Conservation (phyloP, 2,888 invertebrate genomes). For the Macaria notata region DNA sequence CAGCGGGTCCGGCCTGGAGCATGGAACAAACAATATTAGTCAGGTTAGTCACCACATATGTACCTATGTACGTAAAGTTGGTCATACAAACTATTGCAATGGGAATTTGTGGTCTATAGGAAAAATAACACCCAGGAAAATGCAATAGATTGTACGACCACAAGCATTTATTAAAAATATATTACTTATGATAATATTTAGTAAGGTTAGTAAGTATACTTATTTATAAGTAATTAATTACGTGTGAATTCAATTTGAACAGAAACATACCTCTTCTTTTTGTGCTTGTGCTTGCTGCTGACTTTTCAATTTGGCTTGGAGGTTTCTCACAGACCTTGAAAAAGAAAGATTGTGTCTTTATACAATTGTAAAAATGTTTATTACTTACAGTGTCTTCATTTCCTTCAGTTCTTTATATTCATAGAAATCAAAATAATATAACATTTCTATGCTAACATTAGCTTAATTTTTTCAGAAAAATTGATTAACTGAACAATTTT, state of each 20-base stretch:
- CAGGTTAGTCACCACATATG: slow-evolving; percentile 33
- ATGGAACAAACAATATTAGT: slow-evolving; percentile 56
- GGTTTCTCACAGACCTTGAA: slow-evolving; percentile 93
- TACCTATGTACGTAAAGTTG: no score
- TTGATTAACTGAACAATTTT: no score
- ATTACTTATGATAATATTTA: no score
- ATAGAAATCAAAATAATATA: no score
- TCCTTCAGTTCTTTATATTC: background rate
- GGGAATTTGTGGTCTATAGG: background rate
- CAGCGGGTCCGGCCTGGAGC: slow-evolving; percentile 93
- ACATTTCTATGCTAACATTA: no score
- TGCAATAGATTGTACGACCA: background rate
- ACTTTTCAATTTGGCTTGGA: slow-evolving; percentile 94
- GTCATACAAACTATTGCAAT: background rate
- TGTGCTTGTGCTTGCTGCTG: slow-evolving; percentile 91
- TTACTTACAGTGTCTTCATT: background rate
- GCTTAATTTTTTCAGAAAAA: no score
- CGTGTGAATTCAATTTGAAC: slow-evolving; percentile 3
- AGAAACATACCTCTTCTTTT: slow-evolving; percentile 84
- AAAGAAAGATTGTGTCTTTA: slow-evolving; percentile 10
- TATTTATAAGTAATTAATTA: background rate
- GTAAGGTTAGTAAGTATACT: no score
- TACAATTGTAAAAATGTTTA: background rate
- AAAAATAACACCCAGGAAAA: background rate
- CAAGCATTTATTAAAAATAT: no score